These are phyloP conservation scores for Mola mola DNA, from an alignment of 2,113 vertebrate genomes.

Conservation along the genomic window DNA sequence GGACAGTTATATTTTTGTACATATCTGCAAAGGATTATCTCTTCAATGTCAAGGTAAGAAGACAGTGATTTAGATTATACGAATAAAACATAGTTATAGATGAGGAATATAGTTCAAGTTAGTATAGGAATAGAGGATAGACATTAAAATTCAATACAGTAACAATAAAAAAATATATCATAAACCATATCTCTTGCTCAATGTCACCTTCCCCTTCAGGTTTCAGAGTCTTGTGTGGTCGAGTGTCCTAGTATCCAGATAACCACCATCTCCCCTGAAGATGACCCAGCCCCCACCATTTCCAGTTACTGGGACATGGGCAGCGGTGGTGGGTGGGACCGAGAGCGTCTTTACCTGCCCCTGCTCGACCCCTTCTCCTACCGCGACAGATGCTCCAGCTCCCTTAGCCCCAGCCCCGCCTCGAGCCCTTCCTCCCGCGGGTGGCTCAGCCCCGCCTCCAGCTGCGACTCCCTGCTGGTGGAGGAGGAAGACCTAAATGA, in stretches of 20 bases:
- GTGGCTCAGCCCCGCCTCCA: conserved; percentile 90
- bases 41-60: no score
- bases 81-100: no score
- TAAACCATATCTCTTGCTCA: no score
- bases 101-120: no score
- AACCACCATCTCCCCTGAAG: conserved; percentile 90
- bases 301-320: conserved; percentile 82
- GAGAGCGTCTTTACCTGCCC: conserved; percentile 87
- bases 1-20: no score
- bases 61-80: no score
- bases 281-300: conserved; percentile 68
- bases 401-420: conserved; percentile 89
- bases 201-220: conserved; percentile 54
- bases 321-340: conserved; percentile 81
- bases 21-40: no score
- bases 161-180: no score
- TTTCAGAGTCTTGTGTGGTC: conserved; percentile 85
- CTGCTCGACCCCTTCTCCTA: conserved; percentile 88
- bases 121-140: no score
- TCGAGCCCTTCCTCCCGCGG: conserved; percentile 91
- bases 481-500: conserved; percentile 92
- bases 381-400: conserved; percentile 84
- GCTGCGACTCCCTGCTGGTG: conserved; percentile 88
- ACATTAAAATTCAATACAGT: no score
- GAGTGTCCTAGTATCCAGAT: conserved; percentile 95